phyloP scores from a whole-genome alignment of 2,888 invertebrate species.

The Xylota segnis region DNA sequence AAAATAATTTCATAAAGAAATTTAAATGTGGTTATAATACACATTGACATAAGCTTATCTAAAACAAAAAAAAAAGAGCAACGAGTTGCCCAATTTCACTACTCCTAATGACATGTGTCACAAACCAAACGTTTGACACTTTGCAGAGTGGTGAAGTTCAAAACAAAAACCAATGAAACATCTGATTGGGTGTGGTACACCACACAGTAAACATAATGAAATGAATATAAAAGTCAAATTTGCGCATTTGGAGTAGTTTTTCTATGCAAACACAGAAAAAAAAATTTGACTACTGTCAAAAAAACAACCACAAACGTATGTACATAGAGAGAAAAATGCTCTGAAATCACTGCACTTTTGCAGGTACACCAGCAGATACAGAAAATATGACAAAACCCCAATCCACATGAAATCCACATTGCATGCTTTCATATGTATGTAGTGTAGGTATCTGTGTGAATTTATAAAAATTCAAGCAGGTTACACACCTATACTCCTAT shows the following conservation, averaged over 20 bases:
- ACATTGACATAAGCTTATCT: slow-evolving; percentile 6
- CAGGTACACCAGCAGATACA: slow-evolving; percentile 38
- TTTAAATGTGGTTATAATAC: slow-evolving; percentile 9
- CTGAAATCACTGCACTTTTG: slow-evolving; percentile 63
- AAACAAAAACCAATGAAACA: neutral
- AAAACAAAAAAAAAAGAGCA: neutral
- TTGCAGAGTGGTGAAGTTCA: neutral
- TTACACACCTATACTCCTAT: slow-evolving; percentile 45
- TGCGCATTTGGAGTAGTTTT: slow-evolving; percentile 4
- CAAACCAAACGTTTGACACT: neutral
- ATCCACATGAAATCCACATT: slow-evolving; percentile 51
- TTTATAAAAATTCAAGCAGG: slow-evolving; percentile 53
- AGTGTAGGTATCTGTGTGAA: slow-evolving; percentile 23
- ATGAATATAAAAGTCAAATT: neutral
- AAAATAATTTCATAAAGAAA: neutral
- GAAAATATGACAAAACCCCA: slow-evolving; percentile 27
- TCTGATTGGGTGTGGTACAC: slow-evolving; percentile 27
- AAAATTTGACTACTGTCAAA: neutral
- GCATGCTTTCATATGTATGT: slow-evolving; percentile 62
- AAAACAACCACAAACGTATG: slow-evolving; percentile 1
- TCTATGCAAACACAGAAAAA: neutral
- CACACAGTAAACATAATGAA: neutral
- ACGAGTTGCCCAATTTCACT: too few species aligned
- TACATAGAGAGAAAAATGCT: slow-evolving; percentile 1
- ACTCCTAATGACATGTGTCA: neutral